Evolutionary conservation across 1,140 invertebrate species (phyloP).

Genomic region (Pseudobourletiella spinata): DNA sequence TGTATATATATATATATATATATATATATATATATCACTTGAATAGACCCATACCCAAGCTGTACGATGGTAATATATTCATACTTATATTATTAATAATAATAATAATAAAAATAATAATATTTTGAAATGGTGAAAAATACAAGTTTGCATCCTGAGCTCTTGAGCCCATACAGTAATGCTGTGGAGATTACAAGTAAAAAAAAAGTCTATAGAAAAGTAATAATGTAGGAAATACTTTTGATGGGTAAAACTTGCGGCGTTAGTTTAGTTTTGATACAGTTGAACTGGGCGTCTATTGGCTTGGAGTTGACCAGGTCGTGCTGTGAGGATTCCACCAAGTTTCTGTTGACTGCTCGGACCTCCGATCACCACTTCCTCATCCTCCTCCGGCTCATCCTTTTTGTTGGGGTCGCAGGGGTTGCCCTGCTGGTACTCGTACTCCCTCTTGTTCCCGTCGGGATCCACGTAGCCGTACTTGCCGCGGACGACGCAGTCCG

Average conservation of each 20-base stretch:
- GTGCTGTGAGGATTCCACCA: constrained; percentile 14
- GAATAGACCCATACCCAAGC: too few relatives aligned
- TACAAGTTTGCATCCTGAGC: too few relatives aligned
- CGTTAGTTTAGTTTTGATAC: constrained; percentile 8
- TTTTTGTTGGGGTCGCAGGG: constrained; percentile 36
- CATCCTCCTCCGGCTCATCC: constrained; percentile 28
- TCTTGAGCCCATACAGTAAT: too few relatives aligned
- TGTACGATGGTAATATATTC: too few relatives aligned
- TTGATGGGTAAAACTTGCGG: too few relatives aligned
- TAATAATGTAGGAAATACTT: too few relatives aligned
- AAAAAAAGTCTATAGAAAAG: too few relatives aligned
- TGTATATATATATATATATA: too few relatives aligned
- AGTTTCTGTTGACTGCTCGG: constrained; percentile 16
- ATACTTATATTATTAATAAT: neutral
- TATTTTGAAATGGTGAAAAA: too few relatives aligned
- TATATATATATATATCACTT: too few relatives aligned
- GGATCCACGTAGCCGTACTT: constrained; percentile 76
- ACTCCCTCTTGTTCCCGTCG: constrained; percentile 49
- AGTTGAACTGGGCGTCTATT: constrained; percentile 16
- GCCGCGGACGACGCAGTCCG: constrained; percentile 66
- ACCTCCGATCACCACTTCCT: constrained; percentile 26
- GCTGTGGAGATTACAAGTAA: too few relatives aligned
- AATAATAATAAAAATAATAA: neutral
- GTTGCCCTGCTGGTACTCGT: constrained; percentile 35
- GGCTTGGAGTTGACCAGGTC: constrained; percentile 4